Percentiles rank a stretch among this genome's conserved stretches.
phyloP scores from a whole-genome alignment of 2,888 invertebrate species.

The Rugalucina vietnamica region DNA sequence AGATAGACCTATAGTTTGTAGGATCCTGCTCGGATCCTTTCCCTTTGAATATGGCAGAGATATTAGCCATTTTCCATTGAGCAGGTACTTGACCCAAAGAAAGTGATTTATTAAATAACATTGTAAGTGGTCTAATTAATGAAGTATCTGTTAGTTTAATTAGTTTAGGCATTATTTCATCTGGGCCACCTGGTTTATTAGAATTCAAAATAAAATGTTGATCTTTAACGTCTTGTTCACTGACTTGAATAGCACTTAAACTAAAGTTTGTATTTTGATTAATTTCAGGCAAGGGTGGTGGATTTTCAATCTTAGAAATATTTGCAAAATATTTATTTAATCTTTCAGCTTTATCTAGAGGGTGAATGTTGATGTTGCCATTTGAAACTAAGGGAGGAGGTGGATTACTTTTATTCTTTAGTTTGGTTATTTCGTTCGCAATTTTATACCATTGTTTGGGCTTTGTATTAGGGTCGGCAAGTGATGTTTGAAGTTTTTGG shows the following conservation, averaged over 20 bases:
- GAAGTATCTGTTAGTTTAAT: background rate
- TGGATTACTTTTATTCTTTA: background rate
- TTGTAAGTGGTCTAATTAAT: background rate
- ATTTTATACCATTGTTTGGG: background rate
- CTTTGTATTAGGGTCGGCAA: background rate
- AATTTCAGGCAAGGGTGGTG: background rate
- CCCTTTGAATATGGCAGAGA: too few species aligned
- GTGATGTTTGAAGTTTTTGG: background rate
- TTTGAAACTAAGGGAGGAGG: background rate
- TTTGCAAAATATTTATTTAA: background rate
- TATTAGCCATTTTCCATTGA: background rate
- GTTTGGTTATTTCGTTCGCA: background rate
- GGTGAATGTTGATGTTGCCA: background rate
- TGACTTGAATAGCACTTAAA: background rate
- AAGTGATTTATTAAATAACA: background rate
- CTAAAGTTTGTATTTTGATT: background rate
- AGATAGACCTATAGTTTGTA: too few species aligned
- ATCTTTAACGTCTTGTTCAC: background rate
- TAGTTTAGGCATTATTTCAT: background rate
- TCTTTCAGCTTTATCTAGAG: background rate
- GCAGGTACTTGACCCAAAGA: background rate
- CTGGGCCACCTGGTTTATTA: background rate
- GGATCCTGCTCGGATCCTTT: too few species aligned
- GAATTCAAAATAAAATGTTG: background rate
- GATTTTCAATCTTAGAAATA: background rate